A percentile compares a stretch with the other conserved stretches of the same genome.
Conservation (phyloP, 2,113 vertebrate genomes). For the Parus major region DNA sequence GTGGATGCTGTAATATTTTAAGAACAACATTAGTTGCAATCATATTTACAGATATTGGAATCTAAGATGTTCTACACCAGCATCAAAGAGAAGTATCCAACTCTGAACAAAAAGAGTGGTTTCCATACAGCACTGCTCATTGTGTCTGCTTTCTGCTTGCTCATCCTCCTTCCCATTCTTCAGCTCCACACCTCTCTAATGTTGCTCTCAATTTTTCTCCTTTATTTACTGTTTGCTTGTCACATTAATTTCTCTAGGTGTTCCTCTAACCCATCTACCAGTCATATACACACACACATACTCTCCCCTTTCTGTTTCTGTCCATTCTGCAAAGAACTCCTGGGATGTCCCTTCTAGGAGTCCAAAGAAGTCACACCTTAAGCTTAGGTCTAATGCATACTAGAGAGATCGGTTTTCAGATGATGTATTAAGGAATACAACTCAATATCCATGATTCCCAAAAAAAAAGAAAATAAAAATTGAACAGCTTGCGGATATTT, state of each 20-base stretch:
- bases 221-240: neutral
- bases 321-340: neutral
- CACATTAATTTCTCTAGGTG: neutral
- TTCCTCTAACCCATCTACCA: neutral
- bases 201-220: neutral
- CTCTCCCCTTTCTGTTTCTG: neutral
- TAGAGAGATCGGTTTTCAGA: neutral
- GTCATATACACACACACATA: accelerated
- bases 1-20: neutral
- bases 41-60: neutral
- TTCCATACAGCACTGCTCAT: neutral
- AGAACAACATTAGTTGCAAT: neutral
- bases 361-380: neutral
- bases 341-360: neutral
- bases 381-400: neutral
- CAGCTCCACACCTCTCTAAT: neutral
- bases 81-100: neutral
- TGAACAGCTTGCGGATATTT: neutral
- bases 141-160: neutral
- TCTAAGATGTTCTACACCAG: neutral
- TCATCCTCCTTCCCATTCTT: neutral
- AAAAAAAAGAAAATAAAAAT: neutral
- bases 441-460: neutral
- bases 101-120: neutral
- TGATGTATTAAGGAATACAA: neutral